Conservation (phyloP, 2,888 invertebrate genomes). For the Sinopyrophorus schimmeli region DNA sequence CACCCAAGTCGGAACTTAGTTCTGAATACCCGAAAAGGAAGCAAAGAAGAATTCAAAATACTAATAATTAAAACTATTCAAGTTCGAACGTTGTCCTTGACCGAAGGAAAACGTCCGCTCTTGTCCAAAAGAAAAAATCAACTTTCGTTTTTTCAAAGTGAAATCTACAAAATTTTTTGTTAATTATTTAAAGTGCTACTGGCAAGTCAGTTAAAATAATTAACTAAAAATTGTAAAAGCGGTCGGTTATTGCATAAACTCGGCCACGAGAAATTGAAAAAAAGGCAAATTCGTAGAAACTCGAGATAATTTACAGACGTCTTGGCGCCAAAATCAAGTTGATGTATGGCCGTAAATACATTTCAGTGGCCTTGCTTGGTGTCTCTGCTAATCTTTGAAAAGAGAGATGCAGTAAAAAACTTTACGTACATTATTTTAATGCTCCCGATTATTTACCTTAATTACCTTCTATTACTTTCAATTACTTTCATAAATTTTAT, state of each 20-base stretch:
- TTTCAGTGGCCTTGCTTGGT: conserved; percentile 15
- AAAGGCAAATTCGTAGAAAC: conserved; percentile 9
- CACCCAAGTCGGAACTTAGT: too few relatives aligned
- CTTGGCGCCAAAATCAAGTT: conserved; percentile 17
- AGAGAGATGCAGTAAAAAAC: too few relatives aligned
- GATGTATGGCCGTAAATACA: conserved; percentile 15
- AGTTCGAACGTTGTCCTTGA: conserved; percentile 1
- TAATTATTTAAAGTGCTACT: too few relatives aligned
- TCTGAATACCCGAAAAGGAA: neutral
- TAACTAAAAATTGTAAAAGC: neutral
- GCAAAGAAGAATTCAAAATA: neutral
- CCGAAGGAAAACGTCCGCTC: too few relatives aligned
- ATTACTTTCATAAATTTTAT: too few relatives aligned
- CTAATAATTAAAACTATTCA: neutral
- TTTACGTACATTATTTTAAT: too few relatives aligned
- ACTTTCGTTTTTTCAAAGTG: too few relatives aligned
- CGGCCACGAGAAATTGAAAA: conserved; percentile 5
- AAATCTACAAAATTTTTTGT: too few relatives aligned
- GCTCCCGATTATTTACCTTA: too few relatives aligned
- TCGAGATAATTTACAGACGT: conserved; percentile 16
- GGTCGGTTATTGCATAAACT: neutral
- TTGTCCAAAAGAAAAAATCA: too few relatives aligned
- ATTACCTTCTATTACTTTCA: too few relatives aligned
- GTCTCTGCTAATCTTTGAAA: too few relatives aligned
- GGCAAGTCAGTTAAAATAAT: conserved; percentile 1